Evolutionary conservation across 1,140 invertebrate genomes (phyloP), one percentile per base, ranked within the genome.

Genomic region (Bombus superbus): DNA sequence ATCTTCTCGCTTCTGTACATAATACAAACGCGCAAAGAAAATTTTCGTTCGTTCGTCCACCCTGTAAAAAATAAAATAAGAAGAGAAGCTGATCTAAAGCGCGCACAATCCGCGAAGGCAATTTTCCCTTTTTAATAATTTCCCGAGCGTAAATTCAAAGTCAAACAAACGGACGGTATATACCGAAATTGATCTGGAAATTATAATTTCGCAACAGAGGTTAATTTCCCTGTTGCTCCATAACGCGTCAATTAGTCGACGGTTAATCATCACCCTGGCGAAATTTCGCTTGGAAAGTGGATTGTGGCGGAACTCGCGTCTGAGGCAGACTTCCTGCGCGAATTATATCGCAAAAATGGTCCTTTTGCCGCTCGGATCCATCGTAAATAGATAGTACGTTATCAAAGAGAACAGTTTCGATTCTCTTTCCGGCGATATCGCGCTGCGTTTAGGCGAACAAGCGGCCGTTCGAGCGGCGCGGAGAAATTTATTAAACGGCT

Each of bases 401-500:
- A 83, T 38, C 81, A 38, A 75, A 42, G 72, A 47, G 47, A 76
- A 76, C 72, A 40, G 59, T 83, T 40, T 40, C 73, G 81, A 66
- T 66, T 32, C 44, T 9, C 69, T 62, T 81, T 73, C n/a, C 28
- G 6, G 13, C 3, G n/a, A 25, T 35, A 59, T 47, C 25, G 32
- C 25, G 57, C n/a, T 18, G 28, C 11, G 28, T 80, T 79, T 80
- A 80, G 62, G 64, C 42, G 32, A 81, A 47, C 72, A 15, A n/a
- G 64, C 62, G 28, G 11, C 40, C 62, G 38, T 69, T 83, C 38
- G 81, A 64, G 35, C 32, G 32, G 53, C 25, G 38, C 47, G 5
- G 35, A 18, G 59, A 71, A 79, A 84, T 84, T 79, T 79, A 84
- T 78, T 69, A 84, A 84, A 84, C 64, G 38, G 28, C 2, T 28